Conservation (phyloP, 1,140 invertebrate species). For the Diachasmimorpha longicaudata region DNA sequence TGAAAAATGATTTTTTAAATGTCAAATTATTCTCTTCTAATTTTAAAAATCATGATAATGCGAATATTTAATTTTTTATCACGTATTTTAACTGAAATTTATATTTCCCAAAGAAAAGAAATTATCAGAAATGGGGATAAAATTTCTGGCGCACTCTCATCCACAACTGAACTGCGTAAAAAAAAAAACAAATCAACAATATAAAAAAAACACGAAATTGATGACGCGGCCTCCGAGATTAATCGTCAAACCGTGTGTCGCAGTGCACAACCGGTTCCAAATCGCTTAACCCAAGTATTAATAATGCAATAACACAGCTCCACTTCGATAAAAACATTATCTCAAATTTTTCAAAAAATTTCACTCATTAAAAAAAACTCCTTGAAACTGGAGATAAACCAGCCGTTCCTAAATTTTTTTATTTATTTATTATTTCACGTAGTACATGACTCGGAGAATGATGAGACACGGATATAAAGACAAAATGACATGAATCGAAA, state of each 20-base stretch:
- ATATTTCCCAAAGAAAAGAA: no score
- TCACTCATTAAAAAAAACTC: neutral
- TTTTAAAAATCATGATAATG: no score
- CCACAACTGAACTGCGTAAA: neutral
- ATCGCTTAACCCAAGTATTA: slow-evolving; percentile 32
- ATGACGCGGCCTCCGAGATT: slow-evolving; percentile 22
- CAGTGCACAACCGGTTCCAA: slow-evolving; percentile 27
- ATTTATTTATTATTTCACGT: no score
- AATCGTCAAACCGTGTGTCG: slow-evolving; percentile 25
- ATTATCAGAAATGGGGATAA: neutral
- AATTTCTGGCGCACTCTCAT: neutral
- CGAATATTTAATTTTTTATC: no score
- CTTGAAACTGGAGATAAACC: neutral
- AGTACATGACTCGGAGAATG: neutral
- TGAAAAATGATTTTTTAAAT: neutral
- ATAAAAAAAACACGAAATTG: slow-evolving; percentile 7
- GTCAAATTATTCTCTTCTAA: no score
- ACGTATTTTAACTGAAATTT: no score
- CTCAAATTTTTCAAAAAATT: slow-evolving; percentile 13
- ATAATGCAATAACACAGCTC: slow-evolving; percentile 32
- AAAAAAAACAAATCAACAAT: slow-evolving; percentile 3
- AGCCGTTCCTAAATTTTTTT: neutral
- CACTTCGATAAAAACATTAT: slow-evolving; percentile 26
- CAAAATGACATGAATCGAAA: slow-evolving; percentile 35
- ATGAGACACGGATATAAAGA: neutral